Evolutionary conservation across 2,888 invertebrate genomes (phyloP), one percentile per base, ranked within the genome.

Genomic region (Chalcosyrphus nemorum): DNA sequence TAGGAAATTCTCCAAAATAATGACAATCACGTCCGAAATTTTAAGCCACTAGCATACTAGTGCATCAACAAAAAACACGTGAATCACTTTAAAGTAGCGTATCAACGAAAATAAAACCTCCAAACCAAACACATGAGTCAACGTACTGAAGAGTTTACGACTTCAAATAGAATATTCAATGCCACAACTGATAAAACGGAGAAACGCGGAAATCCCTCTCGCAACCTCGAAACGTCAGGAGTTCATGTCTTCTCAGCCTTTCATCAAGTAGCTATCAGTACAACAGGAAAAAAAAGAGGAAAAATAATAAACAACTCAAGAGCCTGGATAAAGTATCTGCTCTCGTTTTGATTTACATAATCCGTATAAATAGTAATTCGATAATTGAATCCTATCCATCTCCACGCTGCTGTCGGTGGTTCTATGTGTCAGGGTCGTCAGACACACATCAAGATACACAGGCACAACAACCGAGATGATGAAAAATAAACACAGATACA

Each of bases 371-470:
- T 71, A 71, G 50, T 47, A 13, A 35, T 52, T 54, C 41, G 29
- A 61, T 72, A 72, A 72, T 61, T 61, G 52, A 61, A 50, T 61
- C 61, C 52, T 19, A 52, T 61, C 50, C 27, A 29, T 71, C 32
- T 32, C 11, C 41, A 21, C 41, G 0, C 32, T 35, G 19, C 11
- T 19, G 24, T 9, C 24, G 50, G 41, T 38, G 27, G 19, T 57
- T 32, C 7, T 68, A 21, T 47, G 57, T 57, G 70, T 71, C 71
- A 61, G 61, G 72, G 72, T 61, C 71, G 61, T 32, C 9, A 24
- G 24, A 32, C 17, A 59, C 27, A 59, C 38, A 38, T n/a, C 38
- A 50, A n/a, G 4, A 29, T 32, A 32, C 13, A 21, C 21, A 17
- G 6, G 27, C 24, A 50, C n/a, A n/a, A n/a, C n/a, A 3, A 7